Evolutionary conservation across 1,140 invertebrate genomes (phyloP), one percentile per base, ranked within the genome.

Genomic region (Habropoda laboriosa): DNA sequence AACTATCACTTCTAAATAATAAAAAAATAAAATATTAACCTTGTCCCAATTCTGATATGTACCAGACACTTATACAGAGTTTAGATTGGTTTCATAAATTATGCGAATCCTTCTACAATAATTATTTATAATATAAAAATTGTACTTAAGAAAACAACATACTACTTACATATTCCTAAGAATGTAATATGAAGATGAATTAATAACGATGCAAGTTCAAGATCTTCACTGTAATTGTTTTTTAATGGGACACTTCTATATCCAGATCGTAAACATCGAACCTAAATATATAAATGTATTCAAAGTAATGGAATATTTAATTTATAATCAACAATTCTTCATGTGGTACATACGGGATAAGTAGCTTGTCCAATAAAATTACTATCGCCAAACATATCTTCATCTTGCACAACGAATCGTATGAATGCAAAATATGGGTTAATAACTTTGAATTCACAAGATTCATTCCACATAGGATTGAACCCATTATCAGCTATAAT

Each of bases 281-380:
- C 89, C 95, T 95, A 80, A 72, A 93, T 93, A 57, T 64, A 38
- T 38, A 73, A 18, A 61, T 58, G 18, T 55, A 47, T 68, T 67
- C 27, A 16, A 24, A 53, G 51, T 30, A 78, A 60, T 57, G 35
- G n/a, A 32, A 12, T 77, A 81, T 18, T 38, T 1, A 40, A 55
- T 58, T 66, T 68, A 51, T 63, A 63, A 76, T 78, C 47, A 67
- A 77, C 57, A 55, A 27, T 35, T 40, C n/a, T 18, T 21, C n/a
- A 76, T 64, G 30, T 70, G 58, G 47, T 82, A 87, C 92, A 92
- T 87, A 99, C 94, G 0, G 98, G 97, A 94, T 96, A 99, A 42
- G 97, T 98, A 42, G 97, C 98, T 94, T 99, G 99, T 7, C 98
- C 99, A 81, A 99, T 97, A 89, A 99, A 99, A 93, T 99, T 98